phyloP scores from a whole-genome alignment of 2,888 invertebrate genomes.

The Terebella lapidaria region DNA sequence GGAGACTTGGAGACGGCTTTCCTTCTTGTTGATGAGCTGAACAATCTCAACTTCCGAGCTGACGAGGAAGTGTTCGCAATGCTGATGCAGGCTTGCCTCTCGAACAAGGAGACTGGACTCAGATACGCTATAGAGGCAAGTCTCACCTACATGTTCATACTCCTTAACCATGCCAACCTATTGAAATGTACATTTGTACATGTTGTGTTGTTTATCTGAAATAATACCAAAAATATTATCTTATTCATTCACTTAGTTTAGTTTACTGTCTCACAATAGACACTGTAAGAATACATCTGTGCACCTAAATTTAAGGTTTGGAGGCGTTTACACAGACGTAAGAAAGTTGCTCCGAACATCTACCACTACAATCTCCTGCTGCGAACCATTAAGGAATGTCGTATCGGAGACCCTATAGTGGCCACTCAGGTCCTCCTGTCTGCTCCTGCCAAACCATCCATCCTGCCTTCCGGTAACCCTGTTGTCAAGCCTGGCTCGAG shows the following conservation, averaged over 20 bases:
- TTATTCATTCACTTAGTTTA: too few relatives aligned
- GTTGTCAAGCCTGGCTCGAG: neutral
- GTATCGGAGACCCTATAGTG: slow-evolving; percentile 60
- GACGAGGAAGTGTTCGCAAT: slow-evolving; percentile 71
- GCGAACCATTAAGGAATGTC: slow-evolving; percentile 74
- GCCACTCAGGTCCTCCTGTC: slow-evolving; percentile 5
- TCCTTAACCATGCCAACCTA: neutral
- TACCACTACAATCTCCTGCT: slow-evolving; percentile 77
- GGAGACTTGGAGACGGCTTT: slow-evolving; percentile 75
- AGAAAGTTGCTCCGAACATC: slow-evolving; percentile 65
- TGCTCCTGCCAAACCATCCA: neutral
- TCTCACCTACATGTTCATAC: too few relatives aligned
- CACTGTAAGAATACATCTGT: too few relatives aligned
- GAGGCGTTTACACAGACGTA: too few relatives aligned
- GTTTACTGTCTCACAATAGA: too few relatives aligned
- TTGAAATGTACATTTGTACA: neutral
- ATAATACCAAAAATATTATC: neutral
- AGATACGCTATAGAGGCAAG: slow-evolving; percentile 69
- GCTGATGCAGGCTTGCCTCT: slow-evolving; percentile 77
- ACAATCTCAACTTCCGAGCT: slow-evolving; percentile 28
- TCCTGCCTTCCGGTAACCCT: neutral
- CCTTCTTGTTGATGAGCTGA: slow-evolving; percentile 78
- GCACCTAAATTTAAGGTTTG: too few relatives aligned
- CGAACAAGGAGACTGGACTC: slow-evolving; percentile 74
- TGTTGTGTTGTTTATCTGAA: neutral